Base-by-base conservation (phyloP, 2,113 vertebrate species). In the Orientallactaga bullata region DNA sequence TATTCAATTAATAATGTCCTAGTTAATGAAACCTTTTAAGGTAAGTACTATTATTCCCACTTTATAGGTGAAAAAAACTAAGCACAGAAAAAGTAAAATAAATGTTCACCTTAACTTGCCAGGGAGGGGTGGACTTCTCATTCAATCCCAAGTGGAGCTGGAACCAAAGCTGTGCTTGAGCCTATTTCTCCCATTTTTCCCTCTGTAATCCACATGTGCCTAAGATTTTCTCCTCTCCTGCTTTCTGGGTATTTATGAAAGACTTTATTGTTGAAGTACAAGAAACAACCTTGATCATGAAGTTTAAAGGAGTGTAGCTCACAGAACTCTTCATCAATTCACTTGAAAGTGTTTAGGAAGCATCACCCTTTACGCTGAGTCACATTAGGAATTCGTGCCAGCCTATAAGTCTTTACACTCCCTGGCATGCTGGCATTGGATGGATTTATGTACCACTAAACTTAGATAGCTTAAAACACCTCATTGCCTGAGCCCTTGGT, bases 361-460 rank as follows among this genome's bases (percentile, higher is more conserved):
- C 35, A 71, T 84, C 85, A 73, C 15, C 16, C 68, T 37, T 91
- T 92, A 20, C 69, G 78, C 82, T 85, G 86, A 95, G 85, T 95
- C 93, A 88, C 79, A 93, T 88, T 90, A 95, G 81, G 86, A 90
- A 93, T 95, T 80, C 89, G 85, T 32, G 60, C 85, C 68, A 84
- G 18, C 85, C 95, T 90, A 42, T 85, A 92, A 96, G 68, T 95
- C 83, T 88, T 88, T 39, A 78, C 2, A 58, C 86, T 85, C 23
- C 66, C 73, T 69, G 91, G 77, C 88, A 77, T 42, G 85, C 81
- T 84, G 77, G 76, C 88, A 68, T 61, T n/a, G 65, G 94, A 88
- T 95, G 69, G 94, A 95, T 97, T 97, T 97, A 96, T 95, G 74
- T 78, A 42, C 91, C 82, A 90, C 95, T 96, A 94, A 96, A 93